A percentile compares a stretch with the other conserved stretches of the same genome.
Conservation (phyloP, 2,113 vertebrate species). For the Cyprinodon brontotheroides region DNA sequence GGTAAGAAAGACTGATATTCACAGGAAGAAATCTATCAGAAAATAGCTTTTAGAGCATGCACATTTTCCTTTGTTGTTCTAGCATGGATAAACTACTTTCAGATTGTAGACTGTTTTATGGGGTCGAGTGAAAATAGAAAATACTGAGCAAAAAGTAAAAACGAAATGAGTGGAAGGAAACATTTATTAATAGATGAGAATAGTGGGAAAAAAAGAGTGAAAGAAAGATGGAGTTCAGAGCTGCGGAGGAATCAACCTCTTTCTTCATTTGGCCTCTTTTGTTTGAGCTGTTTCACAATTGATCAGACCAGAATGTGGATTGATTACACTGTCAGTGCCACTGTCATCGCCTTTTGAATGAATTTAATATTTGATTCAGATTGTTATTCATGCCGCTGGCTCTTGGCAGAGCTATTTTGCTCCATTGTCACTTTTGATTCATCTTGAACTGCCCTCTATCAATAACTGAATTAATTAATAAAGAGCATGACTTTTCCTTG, state of each 20-base stretch:
- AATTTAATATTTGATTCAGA: constrained; percentile 65
- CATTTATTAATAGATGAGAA: constrained; percentile 12
- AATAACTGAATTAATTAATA: constrained; percentile 25
- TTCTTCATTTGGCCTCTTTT: constrained; percentile 41
- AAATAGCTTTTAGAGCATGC: constrained; percentile 30
- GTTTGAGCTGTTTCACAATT: constrained; percentile 44
- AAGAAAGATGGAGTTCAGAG: constrained; percentile 18
- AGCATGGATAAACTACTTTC: constrained; percentile 27
- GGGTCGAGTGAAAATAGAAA: constrained; percentile 20
- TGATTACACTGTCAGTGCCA: constrained; percentile 59
- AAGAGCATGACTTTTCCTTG: background rate
- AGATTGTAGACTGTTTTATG: constrained; percentile 16
- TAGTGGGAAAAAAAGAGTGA: background rate
- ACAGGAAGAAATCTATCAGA: constrained; percentile 56
- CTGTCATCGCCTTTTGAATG: constrained; percentile 53
- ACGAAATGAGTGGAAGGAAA: constrained; percentile 10
- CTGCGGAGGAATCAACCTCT: constrained; percentile 26
- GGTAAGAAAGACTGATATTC: constrained; percentile 72
- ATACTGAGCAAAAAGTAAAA: constrained; percentile 11
- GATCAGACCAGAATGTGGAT: constrained; percentile 61
- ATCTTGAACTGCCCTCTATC: constrained; percentile 41
- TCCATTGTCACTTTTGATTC: constrained; percentile 50
- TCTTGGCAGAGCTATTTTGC: constrained; percentile 33
- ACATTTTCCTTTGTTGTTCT: constrained; percentile 15
- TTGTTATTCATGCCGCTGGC: constrained; percentile 62